These are phyloP conservation scores for Eptatretus burgeri DNA, from an alignment of 2,113 vertebrate species.

Conservation along the genomic window DNA sequence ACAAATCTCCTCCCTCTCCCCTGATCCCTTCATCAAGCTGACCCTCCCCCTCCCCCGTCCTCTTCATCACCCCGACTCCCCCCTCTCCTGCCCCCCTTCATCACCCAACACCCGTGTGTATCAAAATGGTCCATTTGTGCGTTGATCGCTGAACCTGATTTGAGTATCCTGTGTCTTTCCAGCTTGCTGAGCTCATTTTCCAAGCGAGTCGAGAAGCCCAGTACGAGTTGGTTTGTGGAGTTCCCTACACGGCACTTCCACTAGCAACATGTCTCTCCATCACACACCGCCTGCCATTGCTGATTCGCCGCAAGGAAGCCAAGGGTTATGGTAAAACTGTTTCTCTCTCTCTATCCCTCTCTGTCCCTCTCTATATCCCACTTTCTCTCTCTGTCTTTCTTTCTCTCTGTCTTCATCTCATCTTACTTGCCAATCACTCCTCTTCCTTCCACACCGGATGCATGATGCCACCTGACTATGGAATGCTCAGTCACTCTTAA, in stretches of 20 bases:
- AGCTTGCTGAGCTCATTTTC: conserved; percentile 44
- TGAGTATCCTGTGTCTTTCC: neutral
- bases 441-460: neutral
- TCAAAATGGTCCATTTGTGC: no score
- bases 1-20: no score
- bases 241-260: conserved; percentile 66
- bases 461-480: no score
- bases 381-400: neutral
- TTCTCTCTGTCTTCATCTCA: no score
- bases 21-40: no score
- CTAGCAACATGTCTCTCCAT: conserved; percentile 47
- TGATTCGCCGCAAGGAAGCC: conserved; percentile 55
- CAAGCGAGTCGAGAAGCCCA: conserved; percentile 16
- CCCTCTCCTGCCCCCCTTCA: no score
- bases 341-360: neutral
- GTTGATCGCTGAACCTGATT: neutral
- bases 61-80: no score
- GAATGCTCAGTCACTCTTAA: no score
- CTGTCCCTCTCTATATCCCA: neutral
- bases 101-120: no score
- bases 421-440: neutral
- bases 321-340: conserved; percentile 42
- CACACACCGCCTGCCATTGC: conserved; percentile 36
- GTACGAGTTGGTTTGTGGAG: conserved; percentile 31
- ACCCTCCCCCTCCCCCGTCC: no score